These are phyloP conservation scores for Phoebastria nigripes DNA, from an alignment of 2,797 vertebrate genomes.

Conservation along the genomic window DNA sequence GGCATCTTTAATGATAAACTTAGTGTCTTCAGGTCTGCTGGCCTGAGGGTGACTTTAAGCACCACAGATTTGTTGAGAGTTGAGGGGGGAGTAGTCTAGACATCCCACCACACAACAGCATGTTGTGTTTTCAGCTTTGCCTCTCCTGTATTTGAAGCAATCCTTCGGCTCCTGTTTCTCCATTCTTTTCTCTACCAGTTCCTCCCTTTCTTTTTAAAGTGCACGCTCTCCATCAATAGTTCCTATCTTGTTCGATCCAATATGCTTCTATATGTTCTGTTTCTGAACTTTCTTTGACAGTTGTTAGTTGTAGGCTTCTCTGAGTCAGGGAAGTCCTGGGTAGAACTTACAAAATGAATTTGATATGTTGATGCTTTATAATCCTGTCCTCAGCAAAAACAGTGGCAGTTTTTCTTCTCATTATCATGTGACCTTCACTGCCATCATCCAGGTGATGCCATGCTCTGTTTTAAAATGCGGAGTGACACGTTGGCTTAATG, in stretches of 20 bases:
- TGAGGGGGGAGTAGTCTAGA: not conserved
- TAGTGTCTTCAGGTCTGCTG: not conserved
- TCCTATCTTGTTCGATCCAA: not conserved
- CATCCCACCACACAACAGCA: not conserved
- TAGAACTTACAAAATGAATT: not conserved
- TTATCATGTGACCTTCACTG: not conserved
- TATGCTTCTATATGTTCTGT: not conserved
- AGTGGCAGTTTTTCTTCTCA: not conserved
- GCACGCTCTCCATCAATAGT: not conserved
- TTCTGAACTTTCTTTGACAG: not conserved
- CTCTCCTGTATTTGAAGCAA: not conserved
- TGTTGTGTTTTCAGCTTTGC: not conserved
- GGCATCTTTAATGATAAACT: not conserved
- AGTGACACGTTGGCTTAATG: not conserved
- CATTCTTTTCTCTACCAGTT: not conserved
- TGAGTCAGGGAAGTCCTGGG: not conserved
- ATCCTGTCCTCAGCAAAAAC: not conserved
- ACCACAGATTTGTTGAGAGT: not conserved
- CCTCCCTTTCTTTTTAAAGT: not conserved
- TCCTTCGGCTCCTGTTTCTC: not conserved
- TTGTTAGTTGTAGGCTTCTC: not conserved
- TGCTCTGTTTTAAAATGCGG: not conserved
- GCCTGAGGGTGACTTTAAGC: not conserved
- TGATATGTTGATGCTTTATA: not conserved
- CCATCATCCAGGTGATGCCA: not conserved